Conservation (phyloP, 2,888 invertebrate genomes). For the Seira musarum region DNA sequence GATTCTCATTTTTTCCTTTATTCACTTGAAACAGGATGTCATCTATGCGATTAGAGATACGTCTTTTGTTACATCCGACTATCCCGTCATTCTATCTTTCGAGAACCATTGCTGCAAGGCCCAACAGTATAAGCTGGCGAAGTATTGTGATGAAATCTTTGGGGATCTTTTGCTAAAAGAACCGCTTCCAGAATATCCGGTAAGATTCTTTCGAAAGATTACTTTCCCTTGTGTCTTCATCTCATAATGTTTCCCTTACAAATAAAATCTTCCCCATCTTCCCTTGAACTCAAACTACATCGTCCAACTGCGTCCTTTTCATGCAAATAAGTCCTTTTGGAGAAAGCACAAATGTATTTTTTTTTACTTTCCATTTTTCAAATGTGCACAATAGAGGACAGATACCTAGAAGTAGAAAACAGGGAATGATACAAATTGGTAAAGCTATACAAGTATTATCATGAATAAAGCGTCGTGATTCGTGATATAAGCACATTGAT, state of each 20-base stretch:
- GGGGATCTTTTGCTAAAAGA: conserved; percentile 93
- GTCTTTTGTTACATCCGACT: conserved; percentile 98
- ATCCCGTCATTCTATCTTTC: conserved; percentile 97
- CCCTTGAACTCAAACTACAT: no score
- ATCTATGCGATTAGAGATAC: conserved; percentile 98
- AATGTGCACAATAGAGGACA: no score
- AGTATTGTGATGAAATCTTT: conserved; percentile 98
- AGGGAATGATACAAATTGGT: no score
- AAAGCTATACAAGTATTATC: no score
- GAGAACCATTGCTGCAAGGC: conserved; percentile 99
- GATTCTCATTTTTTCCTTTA: not conserved
- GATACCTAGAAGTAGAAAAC: no score
- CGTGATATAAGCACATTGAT: not conserved
- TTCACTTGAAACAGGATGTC: conserved; percentile 79
- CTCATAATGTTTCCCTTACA: not conserved
- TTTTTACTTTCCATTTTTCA: no score
- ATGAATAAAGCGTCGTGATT: no score
- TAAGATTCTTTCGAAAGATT: conserved; percentile 73
- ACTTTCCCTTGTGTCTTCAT: not conserved
- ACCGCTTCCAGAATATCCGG: conserved; percentile 88
- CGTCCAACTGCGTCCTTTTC: not conserved
- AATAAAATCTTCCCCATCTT: no score
- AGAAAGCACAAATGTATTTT: no score
- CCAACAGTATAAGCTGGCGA: conserved; percentile 98
- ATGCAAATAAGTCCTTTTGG: conserved; percentile 1